phyloP scores from a whole-genome alignment of 2,113 vertebrate species.

The Cryptoleucopteryx plumbea region DNA sequence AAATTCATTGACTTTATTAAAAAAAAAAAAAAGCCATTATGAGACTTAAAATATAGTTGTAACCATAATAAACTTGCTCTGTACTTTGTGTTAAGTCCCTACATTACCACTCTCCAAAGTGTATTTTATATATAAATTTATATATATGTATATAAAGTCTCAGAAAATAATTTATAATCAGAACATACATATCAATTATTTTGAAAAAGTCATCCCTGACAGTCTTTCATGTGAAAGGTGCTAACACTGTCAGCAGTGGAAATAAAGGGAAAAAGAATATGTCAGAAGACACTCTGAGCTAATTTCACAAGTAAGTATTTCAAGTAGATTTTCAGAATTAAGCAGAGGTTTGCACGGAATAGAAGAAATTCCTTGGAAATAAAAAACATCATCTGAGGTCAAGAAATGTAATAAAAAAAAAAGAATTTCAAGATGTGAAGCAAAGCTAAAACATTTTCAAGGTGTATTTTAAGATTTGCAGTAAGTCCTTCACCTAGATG shows the following conservation, averaged over 20 bases:
- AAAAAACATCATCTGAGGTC: not conserved
- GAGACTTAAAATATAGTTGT: not conserved
- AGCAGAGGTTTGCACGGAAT: not conserved
- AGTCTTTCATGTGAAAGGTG: not conserved
- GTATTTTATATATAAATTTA: not conserved
- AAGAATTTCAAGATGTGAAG: not conserved
- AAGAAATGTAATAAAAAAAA: not conserved
- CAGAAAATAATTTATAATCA: not conserved
- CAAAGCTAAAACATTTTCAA: not conserved
- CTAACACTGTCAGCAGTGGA: rapidly evolving
- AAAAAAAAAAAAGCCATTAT: rapidly evolving
- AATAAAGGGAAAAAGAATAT: not conserved
- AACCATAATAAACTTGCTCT: not conserved
- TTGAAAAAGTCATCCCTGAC: not conserved
- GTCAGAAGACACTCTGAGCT: not conserved
- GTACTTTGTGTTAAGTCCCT: not conserved
- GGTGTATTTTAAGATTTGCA: not conserved
- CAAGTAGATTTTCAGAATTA: not conserved
- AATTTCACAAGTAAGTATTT: not conserved
- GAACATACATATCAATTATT: not conserved
- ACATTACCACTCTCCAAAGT: rapidly evolving
- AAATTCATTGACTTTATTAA: not conserved
- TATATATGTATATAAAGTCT: too few species aligned
- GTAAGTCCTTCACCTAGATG: not conserved
- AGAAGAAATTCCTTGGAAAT: not conserved